Evolutionary conservation across 2,113 vertebrate species (phyloP).

Genomic region (Bubalus kerabau): DNA sequence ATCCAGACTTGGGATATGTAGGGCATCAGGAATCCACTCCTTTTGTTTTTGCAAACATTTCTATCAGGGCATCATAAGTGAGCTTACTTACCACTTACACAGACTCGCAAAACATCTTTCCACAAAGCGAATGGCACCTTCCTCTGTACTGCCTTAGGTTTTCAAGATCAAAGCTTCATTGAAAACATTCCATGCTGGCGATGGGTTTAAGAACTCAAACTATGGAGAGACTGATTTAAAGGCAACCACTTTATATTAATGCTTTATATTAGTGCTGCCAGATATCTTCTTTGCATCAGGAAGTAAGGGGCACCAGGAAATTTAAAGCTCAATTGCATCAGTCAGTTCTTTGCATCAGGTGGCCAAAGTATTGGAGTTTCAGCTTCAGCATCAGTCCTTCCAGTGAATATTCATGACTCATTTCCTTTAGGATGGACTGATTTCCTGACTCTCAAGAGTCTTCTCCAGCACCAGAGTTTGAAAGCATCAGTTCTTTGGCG

Average conservation of each 20-base stretch:
- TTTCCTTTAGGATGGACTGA: background rate
- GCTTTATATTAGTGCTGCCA: background rate
- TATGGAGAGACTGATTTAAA: background rate
- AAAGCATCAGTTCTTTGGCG: background rate
- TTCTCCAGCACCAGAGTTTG: background rate
- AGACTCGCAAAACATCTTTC: background rate
- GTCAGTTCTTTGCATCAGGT: background rate
- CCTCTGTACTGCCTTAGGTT: background rate
- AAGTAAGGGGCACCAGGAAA: background rate
- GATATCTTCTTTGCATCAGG: too few relatives aligned
- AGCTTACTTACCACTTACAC: background rate
- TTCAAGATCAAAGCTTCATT: background rate
- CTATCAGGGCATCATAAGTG: background rate
- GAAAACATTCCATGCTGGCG: background rate
- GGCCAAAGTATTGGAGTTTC: background rate
- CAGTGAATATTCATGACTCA: background rate
- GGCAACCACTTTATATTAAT: background rate
- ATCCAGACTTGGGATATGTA: background rate
- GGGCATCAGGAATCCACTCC: rapidly evolving
- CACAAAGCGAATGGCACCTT: background rate
- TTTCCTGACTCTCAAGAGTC: background rate
- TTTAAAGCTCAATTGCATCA: background rate
- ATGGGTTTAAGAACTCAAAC: background rate
- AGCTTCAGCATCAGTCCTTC: background rate
- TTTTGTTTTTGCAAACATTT: background rate